phyloP scores from a whole-genome alignment of 2,797 vertebrate species.

The Falco rusticolus region DNA sequence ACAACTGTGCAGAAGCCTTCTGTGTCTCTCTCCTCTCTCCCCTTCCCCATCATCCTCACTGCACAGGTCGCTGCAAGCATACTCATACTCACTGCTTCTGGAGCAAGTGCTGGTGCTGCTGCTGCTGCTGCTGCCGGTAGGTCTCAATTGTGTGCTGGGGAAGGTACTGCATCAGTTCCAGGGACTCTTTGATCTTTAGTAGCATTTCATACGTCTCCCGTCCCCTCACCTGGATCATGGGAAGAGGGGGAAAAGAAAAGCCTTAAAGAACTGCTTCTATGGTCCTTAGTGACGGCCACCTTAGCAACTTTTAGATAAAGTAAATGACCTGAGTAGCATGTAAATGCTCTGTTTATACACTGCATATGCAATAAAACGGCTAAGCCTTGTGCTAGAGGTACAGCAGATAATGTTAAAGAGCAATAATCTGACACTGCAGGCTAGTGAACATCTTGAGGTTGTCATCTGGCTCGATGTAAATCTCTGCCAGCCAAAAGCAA shows the following conservation, averaged over 20 bases:
- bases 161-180: slow-evolving; percentile 98
- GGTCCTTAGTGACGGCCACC: not conserved
- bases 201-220: slow-evolving; percentile 98
- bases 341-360: not conserved
- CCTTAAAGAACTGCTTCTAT: not conserved
- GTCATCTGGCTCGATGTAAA: not conserved
- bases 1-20: not conserved
- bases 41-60: not conserved
- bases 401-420: not conserved
- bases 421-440: not conserved
- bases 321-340: not conserved
- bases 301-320: not conserved
- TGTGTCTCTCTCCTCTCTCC: slow-evolving; percentile 60
- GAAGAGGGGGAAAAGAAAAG: not conserved
- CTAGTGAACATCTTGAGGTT: not conserved
- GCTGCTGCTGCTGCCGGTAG: slow-evolving; percentile 97
- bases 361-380: not conserved
- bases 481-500: not conserved
- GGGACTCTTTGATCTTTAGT: slow-evolving; percentile 97
- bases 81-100: slow-evolving; percentile 96
- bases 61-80: not conserved
- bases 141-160: slow-evolving; percentile 98
- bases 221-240: slow-evolving; percentile 87
- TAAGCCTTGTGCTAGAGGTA: not conserved
- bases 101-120: slow-evolving; percentile 96